Percentiles rank a stretch among this genome's conserved stretches.
These are phyloP conservation scores for Scophthalmus maximus DNA, from an alignment of 2,113 vertebrate genomes.

Conservation along the genomic window DNA sequence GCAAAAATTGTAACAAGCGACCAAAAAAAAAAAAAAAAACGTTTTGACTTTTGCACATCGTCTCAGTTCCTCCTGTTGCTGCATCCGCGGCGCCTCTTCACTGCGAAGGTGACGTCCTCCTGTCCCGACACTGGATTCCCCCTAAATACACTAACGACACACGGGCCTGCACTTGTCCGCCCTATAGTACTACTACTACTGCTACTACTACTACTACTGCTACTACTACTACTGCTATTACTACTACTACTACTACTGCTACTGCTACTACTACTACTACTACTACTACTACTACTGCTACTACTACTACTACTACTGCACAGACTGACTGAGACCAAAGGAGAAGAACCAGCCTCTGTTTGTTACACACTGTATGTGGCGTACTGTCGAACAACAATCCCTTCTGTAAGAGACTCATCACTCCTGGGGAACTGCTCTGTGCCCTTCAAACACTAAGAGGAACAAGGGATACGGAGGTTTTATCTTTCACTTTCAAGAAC, in stretches of 20 bases:
- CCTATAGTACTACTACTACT: too few species aligned
- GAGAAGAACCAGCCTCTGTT: conserved; percentile 15
- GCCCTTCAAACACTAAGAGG: conserved; percentile 11
- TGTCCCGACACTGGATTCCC: conserved; percentile 88
- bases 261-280: too few species aligned
- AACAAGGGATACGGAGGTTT: conserved; percentile 18
- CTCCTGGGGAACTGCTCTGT: conserved; percentile 25
- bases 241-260: too few species aligned
- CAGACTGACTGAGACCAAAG: conserved; percentile 30
- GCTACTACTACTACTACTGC: too few species aligned
- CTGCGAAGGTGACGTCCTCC: conserved; percentile 40
- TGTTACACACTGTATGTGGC: not conserved
- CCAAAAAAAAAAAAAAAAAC: too few species aligned
- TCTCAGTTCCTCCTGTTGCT: conserved; percentile 44
- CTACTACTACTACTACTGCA: conserved; percentile 30
- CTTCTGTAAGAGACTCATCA: conserved; percentile 4
- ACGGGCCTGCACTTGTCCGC: too few species aligned
- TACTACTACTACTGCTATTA: too few species aligned
- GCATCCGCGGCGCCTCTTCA: conserved; percentile 50
- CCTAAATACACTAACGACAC: conserved; percentile 24
- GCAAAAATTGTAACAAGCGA: not conserved
- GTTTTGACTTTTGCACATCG: conserved; percentile 47
- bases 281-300: too few species aligned
- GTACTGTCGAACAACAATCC: conserved; percentile 18
- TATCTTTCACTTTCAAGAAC: not conserved